phyloP scores from a whole-genome alignment of 2,888 invertebrate species.

The Agriotes lineatus region DNA sequence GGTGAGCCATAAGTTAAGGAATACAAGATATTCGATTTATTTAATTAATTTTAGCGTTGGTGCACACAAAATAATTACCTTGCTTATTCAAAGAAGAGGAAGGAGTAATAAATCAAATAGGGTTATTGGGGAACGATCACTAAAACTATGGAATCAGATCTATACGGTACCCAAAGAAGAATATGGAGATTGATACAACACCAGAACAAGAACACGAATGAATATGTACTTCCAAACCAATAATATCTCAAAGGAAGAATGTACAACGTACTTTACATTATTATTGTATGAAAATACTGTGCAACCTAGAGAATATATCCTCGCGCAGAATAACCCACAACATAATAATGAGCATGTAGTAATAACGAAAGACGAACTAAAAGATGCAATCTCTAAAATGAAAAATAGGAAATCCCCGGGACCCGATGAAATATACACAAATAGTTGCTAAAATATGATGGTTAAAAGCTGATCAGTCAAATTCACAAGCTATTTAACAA shows the following conservation, averaged over 20 bases:
- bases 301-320: background rate
- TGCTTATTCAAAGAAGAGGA: too few species aligned
- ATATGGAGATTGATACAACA: background rate
- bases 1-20: too few species aligned
- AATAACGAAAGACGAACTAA: background rate
- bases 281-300: background rate
- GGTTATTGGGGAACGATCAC: background rate
- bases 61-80: too few species aligned
- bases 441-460: background rate
- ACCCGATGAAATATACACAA: background rate
- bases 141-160: background rate
- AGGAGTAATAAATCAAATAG: background rate
- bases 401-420: background rate
- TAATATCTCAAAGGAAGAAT: background rate
- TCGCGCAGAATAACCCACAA: background rate
- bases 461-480: background rate
- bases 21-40: too few species aligned
- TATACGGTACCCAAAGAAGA: background rate
- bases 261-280: background rate
- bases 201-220: background rate
- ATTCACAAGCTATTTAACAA: background rate
- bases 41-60: too few species aligned
- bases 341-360: background rate
- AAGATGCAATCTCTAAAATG: background rate
- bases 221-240: background rate